phyloP scores from a whole-genome alignment of 2,888 invertebrate genomes.

The Rutpela maculata region DNA sequence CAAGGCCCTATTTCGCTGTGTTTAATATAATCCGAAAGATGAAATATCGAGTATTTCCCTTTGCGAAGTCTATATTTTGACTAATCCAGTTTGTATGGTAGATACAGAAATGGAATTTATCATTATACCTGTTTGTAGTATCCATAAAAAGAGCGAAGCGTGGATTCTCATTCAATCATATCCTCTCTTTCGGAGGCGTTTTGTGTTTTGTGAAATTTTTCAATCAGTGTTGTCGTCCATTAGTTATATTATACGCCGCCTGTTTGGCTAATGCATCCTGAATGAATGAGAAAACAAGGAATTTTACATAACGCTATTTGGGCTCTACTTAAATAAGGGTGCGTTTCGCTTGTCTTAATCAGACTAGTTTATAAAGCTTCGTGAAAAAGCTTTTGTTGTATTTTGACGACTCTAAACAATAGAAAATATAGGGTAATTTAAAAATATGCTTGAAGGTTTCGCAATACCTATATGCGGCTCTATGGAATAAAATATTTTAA shows the following conservation, averaged over 20 bases:
- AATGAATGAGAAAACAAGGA: slow-evolving; percentile 70
- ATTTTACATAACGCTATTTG: slow-evolving; percentile 71
- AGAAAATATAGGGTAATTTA: slow-evolving; percentile 70
- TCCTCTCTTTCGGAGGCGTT: slow-evolving; percentile 67
- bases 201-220: slow-evolving; percentile 73
- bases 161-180: slow-evolving; percentile 70
- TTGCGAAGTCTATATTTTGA: slow-evolving; percentile 13
- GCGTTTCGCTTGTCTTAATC: slow-evolving; percentile 72
- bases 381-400: slow-evolving; percentile 71
- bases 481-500: slow-evolving; percentile 32
- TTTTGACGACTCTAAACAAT: slow-evolving; percentile 72
- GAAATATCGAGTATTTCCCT: slow-evolving; percentile 5
- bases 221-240: slow-evolving; percentile 74
- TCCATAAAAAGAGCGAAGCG: slow-evolving; percentile 53
- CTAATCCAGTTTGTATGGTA: slow-evolving; percentile 39
- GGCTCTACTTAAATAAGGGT: slow-evolving; percentile 69
- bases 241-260: slow-evolving; percentile 73
- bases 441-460: slow-evolving; percentile 63
- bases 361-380: slow-evolving; percentile 72
- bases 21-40: slow-evolving; percentile 3
- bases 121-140: slow-evolving; percentile 50
- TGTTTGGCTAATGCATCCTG: slow-evolving; percentile 72
- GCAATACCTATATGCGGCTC: slow-evolving; percentile 41
- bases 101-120: slow-evolving; percentile 51
- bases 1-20: background rate